These are phyloP conservation scores for Galleria mellonella DNA, from an alignment of 1,140 invertebrate genomes.

Conservation along the genomic window DNA sequence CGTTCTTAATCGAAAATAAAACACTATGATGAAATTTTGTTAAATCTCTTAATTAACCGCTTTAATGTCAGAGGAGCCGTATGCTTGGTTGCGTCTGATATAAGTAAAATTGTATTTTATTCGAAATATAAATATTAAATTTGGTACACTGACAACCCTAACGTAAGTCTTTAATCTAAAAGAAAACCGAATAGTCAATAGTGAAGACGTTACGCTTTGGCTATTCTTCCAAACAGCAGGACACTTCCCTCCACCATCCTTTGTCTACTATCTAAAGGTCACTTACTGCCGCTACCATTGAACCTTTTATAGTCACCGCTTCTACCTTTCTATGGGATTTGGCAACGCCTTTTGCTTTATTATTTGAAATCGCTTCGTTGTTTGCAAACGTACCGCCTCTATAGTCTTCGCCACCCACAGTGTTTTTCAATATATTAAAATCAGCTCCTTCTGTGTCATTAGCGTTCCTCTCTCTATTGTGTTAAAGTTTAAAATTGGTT, in stretches of 20 bases:
- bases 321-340: constrained; percentile 39
- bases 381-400: constrained; percentile 61
- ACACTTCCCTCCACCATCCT: constrained; percentile 40
- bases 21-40: too few relatives aligned
- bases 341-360: constrained; percentile 39
- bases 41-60: too few relatives aligned
- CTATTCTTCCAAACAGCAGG: constrained; percentile 30
- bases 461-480: constrained; percentile 10
- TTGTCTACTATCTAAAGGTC: constrained; percentile 46
- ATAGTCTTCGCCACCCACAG: constrained; percentile 46
- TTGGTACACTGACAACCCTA: constrained; percentile 17
- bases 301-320: constrained; percentile 33
- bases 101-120: too few relatives aligned
- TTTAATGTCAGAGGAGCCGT: too few relatives aligned
- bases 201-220: constrained; percentile 46
- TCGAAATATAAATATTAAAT: too few relatives aligned
- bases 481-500: constrained; percentile 20
- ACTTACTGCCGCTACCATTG: constrained; percentile 42
- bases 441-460: constrained; percentile 7
- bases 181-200: constrained; percentile 30
- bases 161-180: constrained; percentile 8
- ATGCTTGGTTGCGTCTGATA: too few relatives aligned
- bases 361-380: constrained; percentile 37
- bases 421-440: constrained; percentile 16
- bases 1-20: too few relatives aligned